These are phyloP conservation scores for Forbesichthys papilliferus DNA, from an alignment of 2,113 vertebrate genomes.

Conservation along the genomic window DNA sequence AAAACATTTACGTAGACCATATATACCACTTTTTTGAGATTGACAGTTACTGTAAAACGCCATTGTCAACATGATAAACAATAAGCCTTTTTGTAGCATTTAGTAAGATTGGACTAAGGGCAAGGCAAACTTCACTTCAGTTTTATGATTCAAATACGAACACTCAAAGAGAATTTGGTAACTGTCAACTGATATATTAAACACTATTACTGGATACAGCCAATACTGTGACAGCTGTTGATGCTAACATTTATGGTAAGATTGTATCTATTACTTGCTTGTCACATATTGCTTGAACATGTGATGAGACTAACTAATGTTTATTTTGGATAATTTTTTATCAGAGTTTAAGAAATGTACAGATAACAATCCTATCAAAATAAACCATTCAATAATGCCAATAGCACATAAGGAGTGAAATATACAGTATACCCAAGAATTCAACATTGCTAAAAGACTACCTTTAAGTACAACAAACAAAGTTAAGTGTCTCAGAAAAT, in stretches of 20 bases:
- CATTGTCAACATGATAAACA: slow-evolving; percentile 24
- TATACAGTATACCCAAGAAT: too few relatives aligned
- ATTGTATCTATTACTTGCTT: slow-evolving; percentile 36
- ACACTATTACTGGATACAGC: slow-evolving; percentile 33
- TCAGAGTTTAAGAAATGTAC: neutral
- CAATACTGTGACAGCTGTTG: slow-evolving; percentile 57
- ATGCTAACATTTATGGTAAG: slow-evolving; percentile 34
- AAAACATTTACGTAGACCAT: too few relatives aligned
- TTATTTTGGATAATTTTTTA: slow-evolving; percentile 31
- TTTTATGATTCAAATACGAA: slow-evolving; percentile 29
- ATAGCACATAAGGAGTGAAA: too few relatives aligned
- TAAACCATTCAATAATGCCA: too few relatives aligned
- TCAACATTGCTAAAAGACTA: too few relatives aligned
- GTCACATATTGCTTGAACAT: slow-evolving; percentile 3
- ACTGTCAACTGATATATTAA: slow-evolving; percentile 35
- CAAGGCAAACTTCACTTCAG: slow-evolving; percentile 25
- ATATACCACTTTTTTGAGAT: neutral
- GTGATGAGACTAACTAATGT: slow-evolving; percentile 17
- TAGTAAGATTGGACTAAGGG: slow-evolving; percentile 33
- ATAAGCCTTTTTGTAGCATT: slow-evolving; percentile 15
- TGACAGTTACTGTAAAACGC: neutral
- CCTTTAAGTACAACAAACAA: too few relatives aligned
- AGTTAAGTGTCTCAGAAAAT: too few relatives aligned
- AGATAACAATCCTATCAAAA: too few relatives aligned
- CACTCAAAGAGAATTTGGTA: slow-evolving; percentile 35